These are phyloP conservation scores for Boloria euphrosyne DNA, from an alignment of 2,888 invertebrate genomes.

Conservation along the genomic window DNA sequence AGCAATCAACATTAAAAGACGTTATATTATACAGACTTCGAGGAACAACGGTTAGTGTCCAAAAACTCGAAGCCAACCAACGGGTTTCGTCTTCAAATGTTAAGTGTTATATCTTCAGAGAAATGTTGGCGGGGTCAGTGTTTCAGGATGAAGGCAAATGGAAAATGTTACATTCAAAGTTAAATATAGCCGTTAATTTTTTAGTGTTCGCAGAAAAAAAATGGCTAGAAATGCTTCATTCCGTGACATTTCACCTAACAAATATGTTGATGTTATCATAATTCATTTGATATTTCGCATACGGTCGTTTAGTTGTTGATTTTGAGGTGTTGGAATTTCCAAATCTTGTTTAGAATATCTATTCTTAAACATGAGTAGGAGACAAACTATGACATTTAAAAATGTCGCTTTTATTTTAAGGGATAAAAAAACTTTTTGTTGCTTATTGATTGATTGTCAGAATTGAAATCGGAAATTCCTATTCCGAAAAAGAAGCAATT, in stretches of 20 bases:
- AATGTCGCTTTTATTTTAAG: too few species aligned
- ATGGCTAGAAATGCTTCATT: conserved; percentile 22
- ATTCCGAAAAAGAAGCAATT: conserved; percentile 7
- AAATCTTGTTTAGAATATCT: not conserved
- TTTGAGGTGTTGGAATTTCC: not conserved
- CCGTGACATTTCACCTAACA: conserved; percentile 8
- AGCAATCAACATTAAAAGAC: conserved; percentile 29
- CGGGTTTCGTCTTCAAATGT: conserved; percentile 26
- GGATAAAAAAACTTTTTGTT: not conserved
- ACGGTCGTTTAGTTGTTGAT: not conserved
- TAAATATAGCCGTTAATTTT: not conserved
- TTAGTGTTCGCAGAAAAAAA: conserved; percentile 19
- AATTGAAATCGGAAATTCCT: not conserved
- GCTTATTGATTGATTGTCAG: not conserved
- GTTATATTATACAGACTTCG: conserved; percentile 15
- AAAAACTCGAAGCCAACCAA: conserved; percentile 24
- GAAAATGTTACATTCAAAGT: conserved; percentile 18
- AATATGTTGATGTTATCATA: conserved; percentile 13
- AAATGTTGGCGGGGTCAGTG: conserved; percentile 35
- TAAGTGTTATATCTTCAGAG: conserved; percentile 44
- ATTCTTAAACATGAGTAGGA: not conserved
- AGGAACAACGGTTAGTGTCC: conserved; percentile 26
- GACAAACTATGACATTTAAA: too few species aligned
- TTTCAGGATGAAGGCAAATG: conserved; percentile 40
- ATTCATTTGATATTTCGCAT: conserved; percentile 1